Evolutionary conservation across 2,113 vertebrate species (phyloP), one percentile per base, ranked within the genome.

Genomic region (Cygnus buccinator): DNA sequence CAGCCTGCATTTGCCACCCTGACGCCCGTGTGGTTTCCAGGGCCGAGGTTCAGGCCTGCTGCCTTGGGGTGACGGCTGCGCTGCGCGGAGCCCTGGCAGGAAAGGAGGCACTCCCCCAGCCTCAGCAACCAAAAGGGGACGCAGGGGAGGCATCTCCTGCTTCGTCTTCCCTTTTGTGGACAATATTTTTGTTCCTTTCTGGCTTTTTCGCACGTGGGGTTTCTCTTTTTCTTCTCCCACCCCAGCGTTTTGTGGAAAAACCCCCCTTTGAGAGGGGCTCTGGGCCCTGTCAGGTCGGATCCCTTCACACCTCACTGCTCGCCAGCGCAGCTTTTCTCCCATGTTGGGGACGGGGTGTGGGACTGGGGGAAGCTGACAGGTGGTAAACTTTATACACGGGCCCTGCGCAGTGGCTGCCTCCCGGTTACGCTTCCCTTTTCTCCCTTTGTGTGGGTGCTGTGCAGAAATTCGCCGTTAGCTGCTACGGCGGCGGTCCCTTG

Each of bases 401-500:
- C 35, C 71, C 70, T 19, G 71, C 2, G 0, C 35, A 1, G 13
- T 20, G 1, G 8, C 31, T 31, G 72, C 82, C 50, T 71, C 55
- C 28, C 1, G 0, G 4, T 23, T 4, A 4, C 1, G 0, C 17
- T 58, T 33, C 31, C 8, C 2, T n/a, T 54, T 82, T 50, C 10
- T 33, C 18, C 19, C 48, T 37, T 11, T 5, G 37, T 4, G 43
- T 17, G 52, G 35, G 74, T 2, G 65, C 2, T 4, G 4, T 5
- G 2, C 0, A 1, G 44, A 13, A 33, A 20, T 17, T 11, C 0
- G 0, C 44, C 8, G 0, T 61, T 33, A 2, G 39, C 37, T n/a
- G 66, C 73, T 6, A 17, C 1, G 10, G 46, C 5, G 10, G 20
- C 4, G 1, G 9, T 28, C 7, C 58, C 63, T 50, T 20, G 2